Base-by-base conservation (phyloP, 2,888 invertebrate genomes). In the Argyresthia goedartella region DNA sequence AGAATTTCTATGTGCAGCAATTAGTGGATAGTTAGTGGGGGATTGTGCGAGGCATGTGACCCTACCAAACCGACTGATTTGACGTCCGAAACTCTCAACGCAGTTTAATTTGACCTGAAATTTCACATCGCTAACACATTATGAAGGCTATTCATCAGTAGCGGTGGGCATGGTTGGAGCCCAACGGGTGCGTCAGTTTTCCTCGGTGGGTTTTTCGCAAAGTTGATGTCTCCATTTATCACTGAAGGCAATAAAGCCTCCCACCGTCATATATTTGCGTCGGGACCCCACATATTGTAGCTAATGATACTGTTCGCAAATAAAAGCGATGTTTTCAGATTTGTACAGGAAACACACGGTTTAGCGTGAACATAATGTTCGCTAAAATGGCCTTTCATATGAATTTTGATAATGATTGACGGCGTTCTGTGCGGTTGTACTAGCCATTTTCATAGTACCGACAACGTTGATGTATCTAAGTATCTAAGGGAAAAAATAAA, bases 251-350 rank as follows among this genome's bases (percentile, higher is more conserved):
- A 76, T 77, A 78, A 76, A 71, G 71, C 67, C 59, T 62, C 11
- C 34, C 63, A 59, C 61, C 59, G 62, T 63, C 59, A 71, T 78
- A 76, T 70, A 71, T 75, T 66, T 63, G 61, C 61, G 71, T 71
- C 71, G 63, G 58, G 58, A 57, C 63, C 61, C 62, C 63, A 55
- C 57, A 58, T 69, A 67, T 68, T 68, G 67, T 67, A 62, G 67
- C 66, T 76, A 76, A 76, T 75, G 73, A 74, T 67, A 71, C 67
- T 59, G 66, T 71, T 66, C 62, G 60, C 66, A 69, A 73, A 72
- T 74, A 73, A 73, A 69, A 68, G 66, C 63, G 61, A 62, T 58
- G 62, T 63, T 65, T 69, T 62, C 66, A 65, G 67, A 69, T 67
- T 65, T 47, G 48, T 15, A 36, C 15, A 35, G 48, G 36, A 14